These are phyloP conservation scores for Poeciliopsis prolifica DNA, from an alignment of 2,113 vertebrate genomes.

Conservation along the genomic window DNA sequence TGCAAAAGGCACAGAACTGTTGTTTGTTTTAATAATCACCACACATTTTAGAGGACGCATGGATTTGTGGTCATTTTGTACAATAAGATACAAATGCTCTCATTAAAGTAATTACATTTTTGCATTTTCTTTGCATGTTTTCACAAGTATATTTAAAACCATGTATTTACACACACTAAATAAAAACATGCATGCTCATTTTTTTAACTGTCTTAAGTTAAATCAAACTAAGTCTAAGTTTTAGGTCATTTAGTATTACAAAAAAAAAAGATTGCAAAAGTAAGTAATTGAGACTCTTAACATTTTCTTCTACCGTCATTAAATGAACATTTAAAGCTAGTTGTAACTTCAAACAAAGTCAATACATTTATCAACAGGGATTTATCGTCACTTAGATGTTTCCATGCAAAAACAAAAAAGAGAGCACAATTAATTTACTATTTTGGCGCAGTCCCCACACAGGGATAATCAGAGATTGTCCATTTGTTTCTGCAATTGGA, in stretches of 20 bases:
- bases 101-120: not conserved
- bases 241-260: too few species aligned
- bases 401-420: not conserved
- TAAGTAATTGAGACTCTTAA: not conserved
- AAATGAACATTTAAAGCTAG: too few species aligned
- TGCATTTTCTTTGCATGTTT: not conserved
- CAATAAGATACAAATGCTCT: not conserved
- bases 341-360: not conserved
- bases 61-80: not conserved
- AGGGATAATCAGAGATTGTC: conserved; percentile 12
- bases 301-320: not conserved
- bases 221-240: too few species aligned
- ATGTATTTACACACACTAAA: too few species aligned
- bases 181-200: too few species aligned
- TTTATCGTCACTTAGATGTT: not conserved
- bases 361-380: not conserved
- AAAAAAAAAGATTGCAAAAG: too few species aligned
- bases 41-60: not conserved
- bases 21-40: too few species aligned
- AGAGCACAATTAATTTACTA: not conserved
- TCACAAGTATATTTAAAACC: too few species aligned
- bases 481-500: not conserved
- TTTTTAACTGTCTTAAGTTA: too few species aligned
- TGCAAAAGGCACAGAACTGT: not conserved
- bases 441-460: not conserved